Evolutionary conservation across 2,888 invertebrate species (phyloP), one percentile per base, ranked within the genome.

Genomic region (Nomada goodeniana): DNA sequence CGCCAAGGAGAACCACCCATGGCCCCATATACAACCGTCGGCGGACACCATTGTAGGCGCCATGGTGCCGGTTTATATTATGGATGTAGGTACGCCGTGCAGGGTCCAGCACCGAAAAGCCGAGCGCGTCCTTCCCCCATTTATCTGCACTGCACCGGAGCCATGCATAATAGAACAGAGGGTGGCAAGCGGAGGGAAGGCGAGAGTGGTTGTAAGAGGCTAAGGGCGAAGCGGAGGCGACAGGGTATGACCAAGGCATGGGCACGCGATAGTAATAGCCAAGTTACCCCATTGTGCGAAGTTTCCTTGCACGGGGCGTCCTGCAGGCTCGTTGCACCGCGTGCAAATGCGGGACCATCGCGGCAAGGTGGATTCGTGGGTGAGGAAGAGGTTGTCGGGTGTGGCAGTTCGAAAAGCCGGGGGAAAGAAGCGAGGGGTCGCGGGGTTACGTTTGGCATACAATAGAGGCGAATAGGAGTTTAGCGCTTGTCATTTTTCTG

Each of bases 271-370:
- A 86, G 86, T 92, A 91, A 92, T 91, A 91, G 91, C 87, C 89
- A 91, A 92, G 92, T 92, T 92, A 88, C 87, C 88, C 88, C 88
- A 92, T 92, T 92, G 92, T 92, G 79, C 85, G 85, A 93, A 93
- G 91, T 93, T 93, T 92, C 89, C 87, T 86, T 85, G 89, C 86
- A 82, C 69, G 72, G 67, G 80, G 73, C 79, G 78, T 80, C 83
- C 86, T 50, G 73, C 64, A 59, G 69, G 76, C 29, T 67, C 36
- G 71, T 61, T 26, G 72, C 82, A 26, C 65, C 67, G 69, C 65
- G 75, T 76, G 77, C 72, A 64, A 76, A 84, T 77, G 75, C 70
- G 55, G 65, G 57, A 29, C 47, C 61, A 55, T 61, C 50, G 71
- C 44, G 70, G 36, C 60, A 76, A 63, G 44, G 65, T 59, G 65